Percentiles rank a stretch among this genome's conserved stretches.
Evolutionary conservation across 2,797 vertebrate genomes (phyloP).

Genomic region (Leptatherina wallacei): DNA sequence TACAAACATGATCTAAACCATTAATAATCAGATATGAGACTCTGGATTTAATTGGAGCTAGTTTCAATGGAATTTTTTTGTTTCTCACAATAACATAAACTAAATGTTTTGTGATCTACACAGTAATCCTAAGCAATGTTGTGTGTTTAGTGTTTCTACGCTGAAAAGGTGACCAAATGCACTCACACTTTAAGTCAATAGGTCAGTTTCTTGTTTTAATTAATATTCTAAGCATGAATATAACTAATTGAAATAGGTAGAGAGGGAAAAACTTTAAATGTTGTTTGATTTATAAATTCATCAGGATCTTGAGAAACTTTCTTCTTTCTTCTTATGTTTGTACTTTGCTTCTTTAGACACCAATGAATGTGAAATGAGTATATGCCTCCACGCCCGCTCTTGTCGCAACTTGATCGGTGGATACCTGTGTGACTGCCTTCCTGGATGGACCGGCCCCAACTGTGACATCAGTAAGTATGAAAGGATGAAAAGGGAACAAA

Average conservation of each 20-base stretch:
- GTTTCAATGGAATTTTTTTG: neutral
- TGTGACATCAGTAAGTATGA: constrained; percentile 84
- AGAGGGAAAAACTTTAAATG: neutral
- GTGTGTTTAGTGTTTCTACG: neutral
- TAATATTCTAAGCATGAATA: neutral
- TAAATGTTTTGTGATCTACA: neutral
- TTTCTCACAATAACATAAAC: neutral
- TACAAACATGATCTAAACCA: neutral
- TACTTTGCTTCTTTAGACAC: constrained; percentile 73
- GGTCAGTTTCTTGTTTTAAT: neutral
- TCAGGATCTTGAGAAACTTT: neutral
- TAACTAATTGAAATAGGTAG: too few relatives aligned
- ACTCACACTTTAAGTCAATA: neutral
- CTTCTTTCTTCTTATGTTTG: neutral
- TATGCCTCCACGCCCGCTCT: constrained; percentile 81
- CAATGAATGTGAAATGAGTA: constrained; percentile 82
- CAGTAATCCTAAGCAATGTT: neutral
- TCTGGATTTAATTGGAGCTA: constrained; percentile 5
- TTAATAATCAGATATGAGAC: neutral
- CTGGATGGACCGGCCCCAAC: constrained; percentile 83
- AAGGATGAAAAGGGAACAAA: neutral
- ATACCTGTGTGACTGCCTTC: constrained; percentile 86
- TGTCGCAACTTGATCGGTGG: constrained; percentile 87
- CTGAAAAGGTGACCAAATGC: neutral
- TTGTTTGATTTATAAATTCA: neutral